Percentiles rank a stretch among this genome's conserved stretches.
Conservation (phyloP, 1,140 invertebrate species). For the Drosophila leontia region DNA sequence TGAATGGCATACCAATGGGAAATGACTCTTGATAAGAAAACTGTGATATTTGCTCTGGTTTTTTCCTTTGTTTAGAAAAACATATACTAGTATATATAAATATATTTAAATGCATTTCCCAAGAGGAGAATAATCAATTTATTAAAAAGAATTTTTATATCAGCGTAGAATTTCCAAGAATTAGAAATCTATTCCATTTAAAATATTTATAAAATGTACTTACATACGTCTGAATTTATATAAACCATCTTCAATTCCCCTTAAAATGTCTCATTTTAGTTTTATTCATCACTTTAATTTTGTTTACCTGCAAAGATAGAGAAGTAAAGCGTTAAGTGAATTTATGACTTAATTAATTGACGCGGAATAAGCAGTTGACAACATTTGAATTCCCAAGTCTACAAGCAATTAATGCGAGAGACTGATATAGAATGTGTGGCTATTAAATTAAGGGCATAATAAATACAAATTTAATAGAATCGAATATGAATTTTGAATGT, state of each 20-base stretch:
- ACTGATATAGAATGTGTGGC: conserved; percentile 1
- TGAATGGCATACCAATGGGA: neutral
- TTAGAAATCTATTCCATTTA: neutral
- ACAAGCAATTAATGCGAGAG: conserved; percentile 20
- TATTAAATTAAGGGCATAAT: conserved; percentile 41
- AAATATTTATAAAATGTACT: neutral
- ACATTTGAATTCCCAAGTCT: conserved; percentile 7
- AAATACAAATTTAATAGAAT: conserved; percentile 17
- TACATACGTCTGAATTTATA: neutral
- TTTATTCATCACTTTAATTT: conserved; percentile 1
- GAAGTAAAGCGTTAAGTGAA: conserved; percentile 1
- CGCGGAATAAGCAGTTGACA: conserved; percentile 33
- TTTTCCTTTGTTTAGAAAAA: neutral
- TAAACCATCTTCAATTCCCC: neutral
- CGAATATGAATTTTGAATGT: conserved; percentile 27
- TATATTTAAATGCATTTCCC: neutral
- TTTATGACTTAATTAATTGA: conserved; percentile 20
- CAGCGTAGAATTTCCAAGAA: neutral
- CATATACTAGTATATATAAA: neutral
- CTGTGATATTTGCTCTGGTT: neutral
- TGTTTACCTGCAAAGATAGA: conserved; percentile 32
- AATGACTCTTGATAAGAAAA: neutral
- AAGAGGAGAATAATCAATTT: neutral
- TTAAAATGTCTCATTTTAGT: neutral
- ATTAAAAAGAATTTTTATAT: neutral